phyloP scores from a whole-genome alignment of 2,888 invertebrate genomes.

The Harpalus rubripes region DNA sequence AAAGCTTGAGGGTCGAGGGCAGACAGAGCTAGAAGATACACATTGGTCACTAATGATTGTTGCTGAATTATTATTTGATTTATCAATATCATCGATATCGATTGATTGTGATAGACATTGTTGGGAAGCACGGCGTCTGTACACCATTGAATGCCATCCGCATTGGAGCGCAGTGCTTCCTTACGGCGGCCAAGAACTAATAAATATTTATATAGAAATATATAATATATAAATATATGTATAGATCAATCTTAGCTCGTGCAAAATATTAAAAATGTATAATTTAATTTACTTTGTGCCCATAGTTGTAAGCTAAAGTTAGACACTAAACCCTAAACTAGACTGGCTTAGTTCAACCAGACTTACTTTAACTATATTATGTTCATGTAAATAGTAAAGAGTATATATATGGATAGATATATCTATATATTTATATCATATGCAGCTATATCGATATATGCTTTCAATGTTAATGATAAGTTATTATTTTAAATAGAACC shows the following conservation, averaged over 20 bases:
- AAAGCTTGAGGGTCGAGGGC: slow-evolving; percentile 47
- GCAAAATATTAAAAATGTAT: slow-evolving; percentile 74
- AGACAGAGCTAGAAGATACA: slow-evolving; percentile 49
- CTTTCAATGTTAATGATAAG: slow-evolving; percentile 72
- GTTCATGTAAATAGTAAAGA: slow-evolving; percentile 74
- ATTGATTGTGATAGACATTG: slow-evolving; percentile 60
- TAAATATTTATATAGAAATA: slow-evolving; percentile 67
- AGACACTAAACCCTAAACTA: slow-evolving; percentile 72
- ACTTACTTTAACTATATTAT: slow-evolving; percentile 67
- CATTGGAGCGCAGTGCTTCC: slow-evolving; percentile 58
- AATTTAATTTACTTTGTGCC: slow-evolving; percentile 77
- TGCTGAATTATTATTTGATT: slow-evolving; percentile 59
- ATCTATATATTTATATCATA: slow-evolving; percentile 69
- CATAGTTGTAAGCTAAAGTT: slow-evolving; percentile 78
- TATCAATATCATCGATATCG: slow-evolving; percentile 58
- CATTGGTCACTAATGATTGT: slow-evolving; percentile 61
- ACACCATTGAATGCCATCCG: slow-evolving; percentile 52
- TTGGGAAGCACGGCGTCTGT: slow-evolving; percentile 62
- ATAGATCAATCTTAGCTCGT: slow-evolving; percentile 69
- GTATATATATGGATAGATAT: slow-evolving; percentile 75
- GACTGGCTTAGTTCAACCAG: slow-evolving; percentile 64
- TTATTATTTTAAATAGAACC: slow-evolving; percentile 65
- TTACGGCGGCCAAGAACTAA: slow-evolving; percentile 67
- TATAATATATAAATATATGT: slow-evolving; percentile 67
- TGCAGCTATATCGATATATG: slow-evolving; percentile 74